Conservation (phyloP, 2,113 vertebrate species). For the Etheostoma cragini region DNA sequence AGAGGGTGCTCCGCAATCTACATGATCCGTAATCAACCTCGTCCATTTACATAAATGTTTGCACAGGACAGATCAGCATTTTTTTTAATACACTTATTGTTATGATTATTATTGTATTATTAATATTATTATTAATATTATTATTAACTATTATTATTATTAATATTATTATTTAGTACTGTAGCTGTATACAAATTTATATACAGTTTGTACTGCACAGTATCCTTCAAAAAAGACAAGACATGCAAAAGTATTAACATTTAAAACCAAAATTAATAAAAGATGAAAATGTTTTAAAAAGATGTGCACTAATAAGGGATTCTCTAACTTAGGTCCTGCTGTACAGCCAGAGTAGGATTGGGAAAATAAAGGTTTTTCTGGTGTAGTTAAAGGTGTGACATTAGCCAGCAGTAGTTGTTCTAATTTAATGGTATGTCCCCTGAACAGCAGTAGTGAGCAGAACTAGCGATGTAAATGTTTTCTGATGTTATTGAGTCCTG, state of each 20-base stretch:
- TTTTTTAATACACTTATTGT: neutral
- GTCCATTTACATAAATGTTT: neutral
- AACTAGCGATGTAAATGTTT: slow-evolving; percentile 28
- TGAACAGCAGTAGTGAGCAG: neutral
- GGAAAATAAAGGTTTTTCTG: neutral
- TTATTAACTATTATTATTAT: neutral
- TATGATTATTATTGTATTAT: neutral
- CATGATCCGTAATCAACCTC: slow-evolving; percentile 22
- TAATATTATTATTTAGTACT: neutral
- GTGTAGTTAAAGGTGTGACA: neutral
- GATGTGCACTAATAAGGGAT: neutral
- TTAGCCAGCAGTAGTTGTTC: neutral
- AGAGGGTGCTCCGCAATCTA: slow-evolving; percentile 60
- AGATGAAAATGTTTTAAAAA: neutral
- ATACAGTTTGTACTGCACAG: neutral
- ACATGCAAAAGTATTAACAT: neutral
- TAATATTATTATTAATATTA: neutral
- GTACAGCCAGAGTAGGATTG: neutral
- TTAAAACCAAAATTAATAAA: neutral
- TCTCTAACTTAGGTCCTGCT: neutral
- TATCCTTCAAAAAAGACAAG: neutral
- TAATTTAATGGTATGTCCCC: neutral
- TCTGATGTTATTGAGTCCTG: slow-evolving; percentile 45
- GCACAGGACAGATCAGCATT: neutral
- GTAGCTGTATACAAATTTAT: neutral